Evolutionary conservation across 2,113 vertebrate genomes (phyloP), one percentile per base, ranked within the genome.

Genomic region (Maylandia zebra): DNA sequence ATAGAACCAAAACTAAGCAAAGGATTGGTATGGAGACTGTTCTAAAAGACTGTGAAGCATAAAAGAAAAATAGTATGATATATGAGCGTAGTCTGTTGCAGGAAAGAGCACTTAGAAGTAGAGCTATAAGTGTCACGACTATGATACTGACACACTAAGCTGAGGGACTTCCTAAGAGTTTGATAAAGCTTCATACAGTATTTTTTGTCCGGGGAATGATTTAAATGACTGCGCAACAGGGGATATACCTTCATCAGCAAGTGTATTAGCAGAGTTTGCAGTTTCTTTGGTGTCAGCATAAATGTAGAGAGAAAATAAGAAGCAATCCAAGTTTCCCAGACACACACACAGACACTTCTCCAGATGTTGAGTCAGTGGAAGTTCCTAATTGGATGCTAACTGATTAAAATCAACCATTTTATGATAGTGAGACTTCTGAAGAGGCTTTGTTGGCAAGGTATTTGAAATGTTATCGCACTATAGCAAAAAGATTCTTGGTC

Each of bases 391-490:
- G 81, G 82, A 92, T 85, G 57, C 64, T 19, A 83, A 50, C 85
- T 86, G 83, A 93, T 91, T 88, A 86, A 82, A 90, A 92, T 89
- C 74, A 27, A 34, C 11, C 43, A 32, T 43, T 88, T 89, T 80
- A 43, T 79, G 12, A 84, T 24, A 34, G 36, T 38, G 59, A 48
- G 76, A 78, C 53, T 87, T 87, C 17, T 27, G 27, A 27, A 61
- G 80, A 83, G 48, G 71, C 84, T 92, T 90, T 93, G 64, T 85
- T 82, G 86, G 50, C 5, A 14, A 84, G n/a, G 14, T 55, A 43
- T 87, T 90, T 81, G 56, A 90, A 84, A 92, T 91, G 86, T 30
- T 93, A 89, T 92, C 84, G 1, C 12, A 5, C 50, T 36, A 27
- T 12, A 30, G 66, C 43, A 59, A 79, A 86, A 86, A 78, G 66